Conservation (phyloP, 2,888 invertebrate species). For the Euproctis similis region DNA sequence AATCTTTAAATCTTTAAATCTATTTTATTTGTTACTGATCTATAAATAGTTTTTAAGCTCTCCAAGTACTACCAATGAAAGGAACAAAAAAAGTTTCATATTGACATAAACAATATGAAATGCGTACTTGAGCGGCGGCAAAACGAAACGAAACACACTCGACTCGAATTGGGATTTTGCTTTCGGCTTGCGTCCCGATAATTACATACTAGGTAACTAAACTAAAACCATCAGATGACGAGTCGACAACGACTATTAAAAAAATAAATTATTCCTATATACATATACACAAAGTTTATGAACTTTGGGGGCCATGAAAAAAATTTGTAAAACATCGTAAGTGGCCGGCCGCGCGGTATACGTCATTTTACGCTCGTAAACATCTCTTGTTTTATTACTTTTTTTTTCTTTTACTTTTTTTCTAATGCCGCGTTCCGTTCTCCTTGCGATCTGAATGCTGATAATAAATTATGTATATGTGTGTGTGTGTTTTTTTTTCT, state of each 20-base stretch:
- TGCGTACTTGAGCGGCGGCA: conserved; percentile 53
- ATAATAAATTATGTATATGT: conserved; percentile 74
- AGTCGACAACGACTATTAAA: conserved; percentile 48
- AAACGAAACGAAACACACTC: too few species aligned
- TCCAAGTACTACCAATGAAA: too few species aligned
- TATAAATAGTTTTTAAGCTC: conserved; percentile 44
- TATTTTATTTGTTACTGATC: conserved; percentile 31
- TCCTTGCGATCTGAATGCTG: conserved; percentile 69
- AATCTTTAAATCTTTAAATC: too few species aligned
- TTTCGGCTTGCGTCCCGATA: conserved; percentile 66
- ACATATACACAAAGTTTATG: too few species aligned
- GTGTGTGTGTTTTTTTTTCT: too few species aligned
- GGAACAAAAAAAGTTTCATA: conserved; percentile 50
- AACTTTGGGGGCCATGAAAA: conserved; percentile 46
- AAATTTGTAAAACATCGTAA: conserved; percentile 52
- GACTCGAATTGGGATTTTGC: conserved; percentile 56
- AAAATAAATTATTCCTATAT: conserved; percentile 68
- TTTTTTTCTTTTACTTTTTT: too few species aligned
- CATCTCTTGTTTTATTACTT: conserved; percentile 68
- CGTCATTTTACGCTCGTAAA: conserved; percentile 75
- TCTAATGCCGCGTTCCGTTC: conserved; percentile 68
- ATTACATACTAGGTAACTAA: conserved; percentile 63
- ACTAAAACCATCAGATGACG: conserved; percentile 56
- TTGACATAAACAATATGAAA: conserved; percentile 64
- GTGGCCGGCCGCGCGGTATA: conserved; percentile 57